These are phyloP conservation scores for Ormyrus nitidulus DNA, from an alignment of 2,888 invertebrate species.

Conservation along the genomic window DNA sequence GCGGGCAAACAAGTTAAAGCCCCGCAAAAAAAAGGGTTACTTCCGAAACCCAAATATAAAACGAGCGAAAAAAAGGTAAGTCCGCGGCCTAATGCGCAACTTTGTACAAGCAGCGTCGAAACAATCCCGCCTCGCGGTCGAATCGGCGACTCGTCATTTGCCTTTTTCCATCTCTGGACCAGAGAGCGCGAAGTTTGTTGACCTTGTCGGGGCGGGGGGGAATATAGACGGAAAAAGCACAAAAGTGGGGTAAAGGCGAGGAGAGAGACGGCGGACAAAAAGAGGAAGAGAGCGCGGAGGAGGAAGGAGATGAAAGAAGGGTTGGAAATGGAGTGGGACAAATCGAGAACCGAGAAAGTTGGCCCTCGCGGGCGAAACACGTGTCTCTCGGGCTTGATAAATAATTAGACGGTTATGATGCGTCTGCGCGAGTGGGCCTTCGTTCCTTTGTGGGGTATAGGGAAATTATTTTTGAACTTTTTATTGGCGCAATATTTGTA, in stretches of 20 bases:
- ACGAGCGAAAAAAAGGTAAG: background rate
- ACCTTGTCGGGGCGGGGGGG: slow-evolving; percentile 38
- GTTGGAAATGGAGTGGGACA: slow-evolving; percentile 22
- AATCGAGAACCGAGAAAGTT: slow-evolving; percentile 16
- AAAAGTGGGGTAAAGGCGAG: slow-evolving; percentile 48
- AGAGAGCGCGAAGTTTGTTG: slow-evolving; percentile 48
- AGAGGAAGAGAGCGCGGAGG: background rate
- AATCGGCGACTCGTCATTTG: background rate
- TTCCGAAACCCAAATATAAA: background rate
- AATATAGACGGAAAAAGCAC: slow-evolving; percentile 42
- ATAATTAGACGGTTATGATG: slow-evolving; percentile 18
- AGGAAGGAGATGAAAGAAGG: background rate
- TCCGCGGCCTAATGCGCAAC: slow-evolving; percentile 12
- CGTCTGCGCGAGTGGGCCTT: background rate
- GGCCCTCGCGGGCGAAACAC: slow-evolving; percentile 4
- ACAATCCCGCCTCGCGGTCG: background rate
- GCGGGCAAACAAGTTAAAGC: slow-evolving; percentile 1
- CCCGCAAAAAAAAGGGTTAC: background rate
- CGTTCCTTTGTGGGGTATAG: background rate
- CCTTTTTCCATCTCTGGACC: slow-evolving; percentile 35
- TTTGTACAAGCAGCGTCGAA: background rate
- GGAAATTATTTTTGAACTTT: background rate
- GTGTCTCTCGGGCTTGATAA: slow-evolving; percentile 3
- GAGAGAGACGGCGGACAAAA: background rate
- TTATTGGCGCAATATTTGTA: background rate